Evolutionary conservation across 2,797 vertebrate species (phyloP).

Genomic region (Lithobates sylvaticus): DNA sequence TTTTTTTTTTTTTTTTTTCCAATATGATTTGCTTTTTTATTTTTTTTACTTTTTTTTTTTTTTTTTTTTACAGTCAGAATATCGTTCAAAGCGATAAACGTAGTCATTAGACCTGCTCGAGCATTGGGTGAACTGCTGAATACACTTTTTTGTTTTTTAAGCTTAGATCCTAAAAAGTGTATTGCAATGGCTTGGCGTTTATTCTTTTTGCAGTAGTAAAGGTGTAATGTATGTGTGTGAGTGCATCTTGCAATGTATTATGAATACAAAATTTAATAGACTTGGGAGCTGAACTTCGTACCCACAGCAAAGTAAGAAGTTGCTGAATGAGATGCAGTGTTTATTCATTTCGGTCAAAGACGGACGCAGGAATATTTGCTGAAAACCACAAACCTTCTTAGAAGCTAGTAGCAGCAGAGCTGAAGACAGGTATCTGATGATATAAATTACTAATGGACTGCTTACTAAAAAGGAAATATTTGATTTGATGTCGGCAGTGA

Average conservation of each 20-base stretch:
- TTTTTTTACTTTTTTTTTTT: slow-evolving; percentile 12
- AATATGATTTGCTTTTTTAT: neutral
- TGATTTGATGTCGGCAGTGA: too few relatives aligned
- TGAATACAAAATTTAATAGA: neutral
- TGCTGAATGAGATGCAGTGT: too few relatives aligned
- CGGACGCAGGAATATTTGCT: too few relatives aligned
- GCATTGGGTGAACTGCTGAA: neutral
- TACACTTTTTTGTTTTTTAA: neutral
- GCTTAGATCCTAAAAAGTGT: neutral
- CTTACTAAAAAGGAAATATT: too few relatives aligned
- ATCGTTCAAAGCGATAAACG: slow-evolving; percentile 44
- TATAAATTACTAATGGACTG: too few relatives aligned
- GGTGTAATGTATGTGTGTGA: neutral
- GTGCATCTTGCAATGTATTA: neutral
- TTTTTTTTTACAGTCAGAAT: neutral
- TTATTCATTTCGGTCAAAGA: too few relatives aligned
- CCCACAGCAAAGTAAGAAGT: too few relatives aligned
- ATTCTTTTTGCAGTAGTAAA: neutral
- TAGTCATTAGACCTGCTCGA: neutral
- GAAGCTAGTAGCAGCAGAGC: too few relatives aligned
- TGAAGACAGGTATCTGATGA: too few relatives aligned
- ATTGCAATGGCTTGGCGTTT: neutral
- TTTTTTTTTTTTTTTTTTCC: neutral
- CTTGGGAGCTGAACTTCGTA: too few relatives aligned
- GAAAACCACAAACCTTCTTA: too few relatives aligned